A percentile compares a stretch with the other conserved stretches of the same genome.
phyloP scores from a whole-genome alignment of 2,888 invertebrate genomes.

The Caenorhabditis becei region DNA sequence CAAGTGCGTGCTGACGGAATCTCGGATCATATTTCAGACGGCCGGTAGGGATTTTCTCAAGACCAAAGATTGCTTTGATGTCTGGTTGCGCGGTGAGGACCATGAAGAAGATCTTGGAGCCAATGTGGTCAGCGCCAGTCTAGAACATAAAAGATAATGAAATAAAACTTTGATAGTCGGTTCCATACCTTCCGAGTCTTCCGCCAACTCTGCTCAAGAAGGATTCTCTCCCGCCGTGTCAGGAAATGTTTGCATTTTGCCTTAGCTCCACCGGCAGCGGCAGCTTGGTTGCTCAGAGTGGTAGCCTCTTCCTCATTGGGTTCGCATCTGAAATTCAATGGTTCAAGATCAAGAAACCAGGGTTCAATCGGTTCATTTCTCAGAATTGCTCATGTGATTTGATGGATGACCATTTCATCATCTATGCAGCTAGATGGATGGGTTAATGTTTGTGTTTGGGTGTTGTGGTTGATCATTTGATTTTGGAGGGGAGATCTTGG shows the following conservation, averaged over 20 bases:
- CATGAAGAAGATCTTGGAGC: slow-evolving; percentile 79
- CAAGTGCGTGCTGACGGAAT: slow-evolving; percentile 72
- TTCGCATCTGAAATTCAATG: slow-evolving; percentile 47
- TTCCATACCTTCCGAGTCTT: slow-evolving; percentile 74
- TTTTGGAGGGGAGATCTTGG: background rate
- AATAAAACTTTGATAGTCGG: background rate
- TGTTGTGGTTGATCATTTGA: slow-evolving; percentile 17
- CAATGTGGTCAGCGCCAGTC: slow-evolving; percentile 78
- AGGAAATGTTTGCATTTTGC: slow-evolving; percentile 71
- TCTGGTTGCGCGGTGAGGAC: slow-evolving; percentile 79
- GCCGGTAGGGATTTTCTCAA: slow-evolving; percentile 78
- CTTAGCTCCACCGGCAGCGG: slow-evolving; percentile 22
- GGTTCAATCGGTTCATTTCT: slow-evolving; percentile 7
- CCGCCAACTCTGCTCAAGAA: slow-evolving; percentile 78
- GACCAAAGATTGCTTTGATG: slow-evolving; percentile 78
- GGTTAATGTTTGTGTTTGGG: too few species aligned
- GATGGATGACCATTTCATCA: slow-evolving; percentile 11
- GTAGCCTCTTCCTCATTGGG: slow-evolving; percentile 52
- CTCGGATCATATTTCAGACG: slow-evolving; percentile 77
- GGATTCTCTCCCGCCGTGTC: slow-evolving; percentile 72
- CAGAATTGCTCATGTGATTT: slow-evolving; percentile 29
- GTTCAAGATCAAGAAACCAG: background rate
- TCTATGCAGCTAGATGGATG: background rate
- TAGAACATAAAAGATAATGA: slow-evolving; percentile 42
- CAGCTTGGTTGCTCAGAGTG: slow-evolving; percentile 17